Base-by-base conservation (phyloP, 2,888 invertebrate species). In the Xestia ashworthii region DNA sequence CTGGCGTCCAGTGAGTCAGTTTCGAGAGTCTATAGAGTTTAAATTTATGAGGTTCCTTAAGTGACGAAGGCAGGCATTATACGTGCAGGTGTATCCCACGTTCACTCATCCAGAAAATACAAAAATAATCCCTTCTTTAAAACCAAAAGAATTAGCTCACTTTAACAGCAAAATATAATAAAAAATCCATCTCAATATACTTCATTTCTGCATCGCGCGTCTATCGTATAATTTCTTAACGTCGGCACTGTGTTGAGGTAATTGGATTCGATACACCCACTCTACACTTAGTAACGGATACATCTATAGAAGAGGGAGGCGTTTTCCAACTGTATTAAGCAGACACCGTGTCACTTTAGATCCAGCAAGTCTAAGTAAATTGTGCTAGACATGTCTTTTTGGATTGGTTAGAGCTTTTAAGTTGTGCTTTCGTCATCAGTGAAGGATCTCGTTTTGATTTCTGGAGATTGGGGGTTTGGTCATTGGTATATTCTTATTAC, bases 161-260 rank as follows among this genome's bases (percentile, higher is more conserved):
- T 76, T 67, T n/a, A 78, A 11, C 64, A 74, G 74, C 14, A 68
- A 78, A 84, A 76, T 79, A 76, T 76, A 64, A 85, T 78, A 78
- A 86, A 85, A 74, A 78, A 60, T 76, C 71, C 70, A 69, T 84
- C 86, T 77, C 85, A 83, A 83, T 85, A 87, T 85, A 81, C 66
- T 71, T 83, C 76, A 78, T 85, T 85, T 71, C 84, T 87, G 83
- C 85, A 81, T 83, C 89, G 78, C 67, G 82, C 66, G 80, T 92
- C 90, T 90, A 89, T 90, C 89, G 90, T 86, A 90, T 90, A 92
- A 92, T 91, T 92, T 89, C 87, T 91, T 93, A 92, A 93, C 90
- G 90, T 90, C 88, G 90, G 92, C 92, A 92, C 90, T 88, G 90
- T 86, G 86, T 86, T 75, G 84, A 87, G 88, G 89, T 93, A 93